These are phyloP conservation scores for Heterodera carotae DNA, from an alignment of 1,140 invertebrate genomes.

Conservation along the genomic window DNA sequence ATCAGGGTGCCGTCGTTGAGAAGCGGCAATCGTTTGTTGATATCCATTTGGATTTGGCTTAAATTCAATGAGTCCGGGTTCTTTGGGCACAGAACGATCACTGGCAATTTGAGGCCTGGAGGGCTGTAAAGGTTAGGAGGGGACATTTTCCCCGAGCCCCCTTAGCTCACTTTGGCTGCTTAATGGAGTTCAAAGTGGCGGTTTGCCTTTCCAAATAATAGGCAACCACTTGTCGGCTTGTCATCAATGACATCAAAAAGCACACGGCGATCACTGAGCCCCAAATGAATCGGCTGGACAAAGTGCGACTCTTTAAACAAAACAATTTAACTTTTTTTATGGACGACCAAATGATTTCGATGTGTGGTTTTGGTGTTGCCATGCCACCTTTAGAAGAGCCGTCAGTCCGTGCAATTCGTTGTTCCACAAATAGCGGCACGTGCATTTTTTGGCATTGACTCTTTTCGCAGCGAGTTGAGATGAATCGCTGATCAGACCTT, in stretches of 20 bases:
- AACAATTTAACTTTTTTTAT: no score
- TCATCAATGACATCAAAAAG: conserved; percentile 27
- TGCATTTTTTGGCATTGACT: conserved; percentile 23
- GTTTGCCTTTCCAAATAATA: no score
- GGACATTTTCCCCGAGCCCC: conserved; percentile 33
- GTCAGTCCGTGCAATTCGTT: conserved; percentile 41
- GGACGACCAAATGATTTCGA: conserved; percentile 7
- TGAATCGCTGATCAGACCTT: not conserved
- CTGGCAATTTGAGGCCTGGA: conserved; percentile 28
- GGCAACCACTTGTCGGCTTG: no score
- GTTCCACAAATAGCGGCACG: conserved; percentile 40
- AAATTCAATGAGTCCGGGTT: conserved; percentile 45
- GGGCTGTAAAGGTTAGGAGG: conserved; percentile 7
- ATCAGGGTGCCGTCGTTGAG: conserved; percentile 25
- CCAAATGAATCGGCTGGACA: conserved; percentile 26
- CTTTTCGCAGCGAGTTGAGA: not conserved
- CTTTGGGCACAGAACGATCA: conserved; percentile 44
- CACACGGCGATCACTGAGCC: conserved; percentile 28
- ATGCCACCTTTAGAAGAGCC: conserved; percentile 35
- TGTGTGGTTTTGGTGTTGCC: not conserved
- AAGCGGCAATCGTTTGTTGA: conserved; percentile 18
- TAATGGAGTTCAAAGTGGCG: conserved; percentile 38
- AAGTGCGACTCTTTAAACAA: conserved; percentile 32
- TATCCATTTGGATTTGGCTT: conserved; percentile 20
- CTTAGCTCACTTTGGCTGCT: no score